Conservation (phyloP, 2,113 vertebrate genomes). For the Malurus cyaneus region DNA sequence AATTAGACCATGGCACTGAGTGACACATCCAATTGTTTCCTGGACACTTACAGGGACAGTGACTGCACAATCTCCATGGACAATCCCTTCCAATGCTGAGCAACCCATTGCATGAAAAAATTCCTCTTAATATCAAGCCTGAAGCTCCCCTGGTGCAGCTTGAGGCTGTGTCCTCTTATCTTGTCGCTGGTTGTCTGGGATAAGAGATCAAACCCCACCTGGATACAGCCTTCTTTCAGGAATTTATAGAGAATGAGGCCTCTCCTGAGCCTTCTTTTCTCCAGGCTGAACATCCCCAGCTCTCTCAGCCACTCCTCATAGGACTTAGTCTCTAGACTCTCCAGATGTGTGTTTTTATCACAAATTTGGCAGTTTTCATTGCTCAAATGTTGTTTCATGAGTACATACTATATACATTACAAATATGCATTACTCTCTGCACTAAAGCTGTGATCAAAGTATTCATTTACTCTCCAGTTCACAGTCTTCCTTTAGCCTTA, state of each 20-base stretch:
- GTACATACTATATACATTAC: background rate
- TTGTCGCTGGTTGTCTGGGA: fast-evolving
- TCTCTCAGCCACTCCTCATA: background rate
- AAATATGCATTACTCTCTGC: background rate
- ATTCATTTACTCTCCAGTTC: background rate
- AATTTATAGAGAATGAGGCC: background rate
- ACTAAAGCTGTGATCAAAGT: background rate
- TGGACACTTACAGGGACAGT: background rate
- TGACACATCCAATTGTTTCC: background rate
- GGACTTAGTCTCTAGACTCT: background rate
- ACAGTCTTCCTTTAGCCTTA: background rate
- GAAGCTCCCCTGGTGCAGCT: background rate
- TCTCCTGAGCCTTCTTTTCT: background rate
- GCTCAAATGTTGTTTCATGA: background rate
- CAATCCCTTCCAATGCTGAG: background rate
- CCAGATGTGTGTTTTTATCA: background rate
- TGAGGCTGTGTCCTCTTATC: background rate
- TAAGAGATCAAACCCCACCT: fast-evolving
- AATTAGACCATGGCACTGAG: background rate
- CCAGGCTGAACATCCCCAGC: background rate
- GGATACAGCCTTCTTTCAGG: too few species aligned
- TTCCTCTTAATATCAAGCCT: background rate
- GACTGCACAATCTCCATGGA: background rate
- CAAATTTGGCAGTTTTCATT: background rate
- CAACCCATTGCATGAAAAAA: background rate